phyloP scores from a whole-genome alignment of 1,140 invertebrate genomes.

The Heliconius hewitsoni region DNA sequence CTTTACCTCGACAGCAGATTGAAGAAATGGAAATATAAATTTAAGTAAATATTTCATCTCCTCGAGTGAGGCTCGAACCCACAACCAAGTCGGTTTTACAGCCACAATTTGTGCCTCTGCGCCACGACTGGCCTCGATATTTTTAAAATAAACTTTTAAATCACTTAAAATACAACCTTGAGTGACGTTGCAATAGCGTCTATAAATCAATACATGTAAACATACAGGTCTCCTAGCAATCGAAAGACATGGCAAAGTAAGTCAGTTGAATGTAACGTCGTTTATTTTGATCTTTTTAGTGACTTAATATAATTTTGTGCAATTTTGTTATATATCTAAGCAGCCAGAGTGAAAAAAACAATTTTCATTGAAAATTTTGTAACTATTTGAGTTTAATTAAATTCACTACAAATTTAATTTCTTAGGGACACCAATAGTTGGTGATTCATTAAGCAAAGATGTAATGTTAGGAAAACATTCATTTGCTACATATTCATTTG shows the following conservation, averaged over 20 bases:
- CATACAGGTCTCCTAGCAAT: slow-evolving; percentile 52
- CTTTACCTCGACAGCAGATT: too few species aligned
- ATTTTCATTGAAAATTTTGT: neutral
- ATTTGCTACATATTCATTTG: neutral
- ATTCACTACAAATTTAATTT: too few species aligned
- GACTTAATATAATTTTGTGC: neutral
- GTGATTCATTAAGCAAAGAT: neutral
- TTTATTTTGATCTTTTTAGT: neutral
- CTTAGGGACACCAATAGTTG: neutral
- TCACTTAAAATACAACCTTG: slow-evolving; percentile 31
- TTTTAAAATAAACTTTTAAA: neutral
- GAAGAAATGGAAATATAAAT: too few species aligned
- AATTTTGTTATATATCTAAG: neutral
- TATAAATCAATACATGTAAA: slow-evolving; percentile 44
- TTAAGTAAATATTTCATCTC: too few species aligned
- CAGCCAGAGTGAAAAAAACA: neutral
- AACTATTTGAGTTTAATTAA: too few species aligned
- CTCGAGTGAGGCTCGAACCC: too few species aligned
- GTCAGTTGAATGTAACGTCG: slow-evolving; percentile 11
- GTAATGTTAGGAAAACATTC: neutral
- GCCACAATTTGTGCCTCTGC: too few species aligned
- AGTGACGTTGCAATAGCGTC: slow-evolving; percentile 25
- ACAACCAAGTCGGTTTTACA: too few species aligned
- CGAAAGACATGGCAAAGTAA: slow-evolving; percentile 39
- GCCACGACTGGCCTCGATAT: neutral